phyloP scores from a whole-genome alignment of 2,113 vertebrate genomes.

The Gracilinanus agilis region DNA sequence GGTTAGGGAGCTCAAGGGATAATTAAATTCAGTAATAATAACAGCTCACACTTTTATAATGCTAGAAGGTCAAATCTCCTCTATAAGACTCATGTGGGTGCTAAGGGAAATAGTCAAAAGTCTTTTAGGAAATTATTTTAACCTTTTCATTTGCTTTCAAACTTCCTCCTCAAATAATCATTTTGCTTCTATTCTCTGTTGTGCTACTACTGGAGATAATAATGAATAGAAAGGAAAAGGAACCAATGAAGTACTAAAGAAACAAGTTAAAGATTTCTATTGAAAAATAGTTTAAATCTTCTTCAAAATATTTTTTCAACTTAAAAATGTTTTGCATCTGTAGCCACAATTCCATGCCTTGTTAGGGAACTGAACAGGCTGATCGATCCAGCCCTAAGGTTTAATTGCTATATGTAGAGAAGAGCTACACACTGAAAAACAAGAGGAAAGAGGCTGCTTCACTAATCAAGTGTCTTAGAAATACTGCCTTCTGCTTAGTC shows the following conservation, averaged over 20 bases:
- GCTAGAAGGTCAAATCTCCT: not conserved
- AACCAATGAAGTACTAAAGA: not conserved
- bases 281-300: not conserved
- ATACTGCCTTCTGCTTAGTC: not conserved
- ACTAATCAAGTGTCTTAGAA: not conserved
- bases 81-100: not conserved
- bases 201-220: not conserved
- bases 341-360: not conserved
- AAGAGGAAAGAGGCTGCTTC: not conserved
- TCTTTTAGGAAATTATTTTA: not conserved
- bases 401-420: not conserved
- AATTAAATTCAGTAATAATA: not conserved
- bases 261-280: not conserved
- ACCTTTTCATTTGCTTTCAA: not conserved
- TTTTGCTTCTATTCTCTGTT: not conserved
- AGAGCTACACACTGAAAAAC: not conserved
- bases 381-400: not conserved
- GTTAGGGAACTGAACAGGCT: not conserved
- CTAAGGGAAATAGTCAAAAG: not conserved
- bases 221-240: not conserved
- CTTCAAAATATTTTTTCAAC: not conserved
- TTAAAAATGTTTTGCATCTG: not conserved
- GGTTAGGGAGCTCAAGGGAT: not conserved
- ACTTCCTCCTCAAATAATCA: not conserved
- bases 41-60: not conserved